Percentiles rank a stretch among this genome's conserved stretches.
Conservation (phyloP, 1,140 invertebrate species). For the Bilobella aurantiaca region DNA sequence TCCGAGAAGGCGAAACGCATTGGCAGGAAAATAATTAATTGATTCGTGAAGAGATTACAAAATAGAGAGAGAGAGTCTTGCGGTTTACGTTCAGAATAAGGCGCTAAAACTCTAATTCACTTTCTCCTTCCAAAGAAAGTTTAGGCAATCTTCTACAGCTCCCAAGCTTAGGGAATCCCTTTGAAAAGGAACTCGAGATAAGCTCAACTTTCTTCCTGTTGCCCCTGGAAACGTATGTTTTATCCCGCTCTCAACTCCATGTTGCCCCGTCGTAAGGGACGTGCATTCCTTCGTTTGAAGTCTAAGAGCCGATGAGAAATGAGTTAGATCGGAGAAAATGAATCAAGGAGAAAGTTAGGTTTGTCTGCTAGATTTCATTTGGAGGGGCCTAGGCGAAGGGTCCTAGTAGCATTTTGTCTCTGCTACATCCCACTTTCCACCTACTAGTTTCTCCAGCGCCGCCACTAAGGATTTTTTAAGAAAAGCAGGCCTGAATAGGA, state of each 20-base stretch:
- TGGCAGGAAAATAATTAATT: conserved; percentile 1
- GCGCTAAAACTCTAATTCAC: neutral
- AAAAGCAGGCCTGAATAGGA: neutral
- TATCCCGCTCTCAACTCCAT: neutral
- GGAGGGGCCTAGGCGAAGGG: too few species aligned
- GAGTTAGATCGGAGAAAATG: too few species aligned
- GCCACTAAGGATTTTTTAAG: too few species aligned
- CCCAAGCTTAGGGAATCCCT: neutral
- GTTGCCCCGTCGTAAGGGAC: neutral
- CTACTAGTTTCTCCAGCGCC: neutral
- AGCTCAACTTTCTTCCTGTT: neutral
- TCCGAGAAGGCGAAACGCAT: neutral
- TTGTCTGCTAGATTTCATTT: too few species aligned
- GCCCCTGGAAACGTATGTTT: neutral
- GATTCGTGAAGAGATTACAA: conserved; percentile 3
- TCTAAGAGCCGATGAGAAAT: too few species aligned
- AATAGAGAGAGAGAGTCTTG: neutral
- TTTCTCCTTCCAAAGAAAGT: neutral
- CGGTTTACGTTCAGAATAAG: neutral
- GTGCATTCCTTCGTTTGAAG: neutral
- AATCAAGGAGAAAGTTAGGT: too few species aligned
- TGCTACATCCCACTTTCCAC: neutral
- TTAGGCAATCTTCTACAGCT: neutral
- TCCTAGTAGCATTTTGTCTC: neutral
- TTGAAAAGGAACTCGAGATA: neutral